These are phyloP conservation scores for Drosophila arawakana DNA, from an alignment of 1,140 invertebrate genomes.

Conservation along the genomic window DNA sequence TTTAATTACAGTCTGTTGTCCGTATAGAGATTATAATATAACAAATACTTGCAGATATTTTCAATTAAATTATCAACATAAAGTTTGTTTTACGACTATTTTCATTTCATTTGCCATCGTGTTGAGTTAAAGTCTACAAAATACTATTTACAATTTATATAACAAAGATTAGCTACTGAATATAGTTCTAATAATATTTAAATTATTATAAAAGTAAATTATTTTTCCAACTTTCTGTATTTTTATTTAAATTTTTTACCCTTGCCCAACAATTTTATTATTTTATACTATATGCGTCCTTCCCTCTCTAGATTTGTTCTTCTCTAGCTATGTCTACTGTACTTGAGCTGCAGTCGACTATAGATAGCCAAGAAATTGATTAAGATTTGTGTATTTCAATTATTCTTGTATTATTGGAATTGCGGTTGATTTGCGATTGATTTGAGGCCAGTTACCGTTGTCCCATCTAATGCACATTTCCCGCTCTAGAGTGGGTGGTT, in stretches of 20 bases:
- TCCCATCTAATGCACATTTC: slow-evolving; percentile 50
- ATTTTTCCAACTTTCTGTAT: too few relatives aligned
- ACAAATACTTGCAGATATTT: not conserved
- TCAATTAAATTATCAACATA: not conserved
- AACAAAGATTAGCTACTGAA: too few relatives aligned
- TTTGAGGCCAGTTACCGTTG: slow-evolving; percentile 13
- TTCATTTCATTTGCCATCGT: not conserved
- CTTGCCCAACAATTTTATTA: too few relatives aligned
- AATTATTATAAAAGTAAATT: too few relatives aligned
- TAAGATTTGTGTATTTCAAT: slow-evolving; percentile 29
- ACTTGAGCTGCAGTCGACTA: not conserved
- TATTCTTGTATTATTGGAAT: slow-evolving; percentile 46
- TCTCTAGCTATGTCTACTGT: not conserved
- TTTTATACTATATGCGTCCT: too few relatives aligned
- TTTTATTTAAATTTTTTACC: too few relatives aligned
- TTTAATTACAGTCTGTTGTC: slow-evolving; percentile 52
- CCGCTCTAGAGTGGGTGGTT: not conserved
- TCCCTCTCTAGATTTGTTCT: not conserved
- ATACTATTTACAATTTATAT: too few relatives aligned
- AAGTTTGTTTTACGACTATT: not conserved
- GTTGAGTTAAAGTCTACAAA: too few relatives aligned
- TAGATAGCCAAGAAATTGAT: slow-evolving; percentile 23
- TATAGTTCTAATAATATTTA: too few relatives aligned
- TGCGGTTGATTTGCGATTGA: slow-evolving; percentile 27
- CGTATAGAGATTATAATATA: not conserved